Conservation (phyloP, 2,888 invertebrate genomes). For the Hypomecis punctinalis region DNA sequence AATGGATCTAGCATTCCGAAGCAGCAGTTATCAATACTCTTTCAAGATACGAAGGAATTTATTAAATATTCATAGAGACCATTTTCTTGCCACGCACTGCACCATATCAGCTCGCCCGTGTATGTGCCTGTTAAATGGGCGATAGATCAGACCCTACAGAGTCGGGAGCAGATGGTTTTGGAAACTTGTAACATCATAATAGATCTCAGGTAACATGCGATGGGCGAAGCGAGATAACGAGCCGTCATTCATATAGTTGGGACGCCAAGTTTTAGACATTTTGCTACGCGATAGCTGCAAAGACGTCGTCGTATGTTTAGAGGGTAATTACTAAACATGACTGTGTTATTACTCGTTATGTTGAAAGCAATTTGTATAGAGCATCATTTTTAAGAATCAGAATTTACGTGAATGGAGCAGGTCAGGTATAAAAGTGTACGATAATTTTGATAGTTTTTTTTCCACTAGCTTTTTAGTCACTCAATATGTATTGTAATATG, state of each 20-base stretch:
- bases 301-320: constrained; percentile 12
- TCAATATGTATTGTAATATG: too few species aligned
- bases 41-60: too few species aligned
- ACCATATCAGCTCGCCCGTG: constrained; percentile 21
- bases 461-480: too few species aligned
- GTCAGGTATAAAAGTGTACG: too few species aligned
- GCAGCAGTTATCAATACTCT: too few species aligned
- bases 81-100: constrained; percentile 11
- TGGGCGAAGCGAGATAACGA: constrained; percentile 52
- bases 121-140: constrained; percentile 43
- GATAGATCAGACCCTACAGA: constrained; percentile 49
- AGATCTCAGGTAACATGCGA: constrained; percentile 52
- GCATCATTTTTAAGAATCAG: too few species aligned
- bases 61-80: too few species aligned
- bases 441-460: too few species aligned
- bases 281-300: constrained; percentile 23
- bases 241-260: constrained; percentile 45
- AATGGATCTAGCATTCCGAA: too few species aligned
- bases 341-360: too few species aligned
- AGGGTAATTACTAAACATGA: constrained; percentile 4
- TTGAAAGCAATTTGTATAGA: too few species aligned
- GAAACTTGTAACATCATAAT: constrained; percentile 57
- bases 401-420: too few species aligned
- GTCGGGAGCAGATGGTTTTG: constrained; percentile 55
- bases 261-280: constrained; percentile 30